Evolutionary conservation across 2,888 invertebrate genomes (phyloP), one percentile per base, ranked within the genome.

Genomic region (Cacoxenus indagator): DNA sequence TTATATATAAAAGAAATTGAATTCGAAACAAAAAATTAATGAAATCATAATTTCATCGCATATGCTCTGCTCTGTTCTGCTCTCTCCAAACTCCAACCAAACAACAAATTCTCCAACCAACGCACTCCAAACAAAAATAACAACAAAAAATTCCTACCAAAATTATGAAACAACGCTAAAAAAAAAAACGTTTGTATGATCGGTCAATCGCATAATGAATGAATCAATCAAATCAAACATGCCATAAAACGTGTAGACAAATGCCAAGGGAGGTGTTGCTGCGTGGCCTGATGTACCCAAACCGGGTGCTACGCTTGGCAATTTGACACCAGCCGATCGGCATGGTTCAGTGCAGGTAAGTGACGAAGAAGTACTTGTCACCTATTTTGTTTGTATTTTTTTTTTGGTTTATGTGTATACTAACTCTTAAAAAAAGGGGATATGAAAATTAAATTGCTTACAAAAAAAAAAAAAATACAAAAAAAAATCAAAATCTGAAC

Each of bases 321-420:
- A 95, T 89, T 91, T 96, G 87, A 96, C 96, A 83, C 96, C 97
- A 83, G 96, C 97, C 81, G 97, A 97, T 90, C 92, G 97, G 90
- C 97, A 97, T 89, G 98, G 97, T 89, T 98, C 97, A 87, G 97
- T 98, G 84, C 97, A 97, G 94, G 96, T 96, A 90, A 87, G 91
- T 91, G 70, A 69, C 71, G 51, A 22, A 4, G 9, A 9, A 17
- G 76, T 72, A 85, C 89, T 89, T 89, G 45, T 68, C 54, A 71
- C 73, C 70, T 64, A 65, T 27, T 22, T 51, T 43, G 29, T 69
- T 29, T 65, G 45, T 61, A 43, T 19, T 48, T 68, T 72, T 48
- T 54, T 69, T 62, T 71, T 65, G 64, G 69, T 70, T 48, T 51
- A 37, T 72, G 61, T 69, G n/a, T n/a, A n/a, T n/a, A n/a, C n/a